A percentile compares a stretch with the other conserved stretches of the same genome.
These are phyloP conservation scores for Aldrovandia affinis DNA, from an alignment of 2,797 vertebrate genomes.

Conservation along the genomic window DNA sequence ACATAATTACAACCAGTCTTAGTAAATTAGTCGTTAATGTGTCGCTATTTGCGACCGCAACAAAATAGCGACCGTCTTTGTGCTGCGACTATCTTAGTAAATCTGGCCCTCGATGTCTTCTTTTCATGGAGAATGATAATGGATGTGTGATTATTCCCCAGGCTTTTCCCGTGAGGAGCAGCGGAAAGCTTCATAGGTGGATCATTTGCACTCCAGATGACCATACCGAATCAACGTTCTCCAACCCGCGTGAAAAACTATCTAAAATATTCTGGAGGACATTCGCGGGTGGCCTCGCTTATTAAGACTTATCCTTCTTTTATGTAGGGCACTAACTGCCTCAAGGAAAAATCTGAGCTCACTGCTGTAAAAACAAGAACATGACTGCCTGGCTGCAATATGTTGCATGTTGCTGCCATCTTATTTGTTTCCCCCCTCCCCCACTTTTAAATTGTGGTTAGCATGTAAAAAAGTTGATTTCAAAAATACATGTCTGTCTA, in stretches of 20 bases:
- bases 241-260: slow-evolving; percentile 51
- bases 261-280: slow-evolving; percentile 41
- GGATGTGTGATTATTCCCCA: slow-evolving; percentile 62
- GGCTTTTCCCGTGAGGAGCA: slow-evolving; percentile 60
- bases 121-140: slow-evolving; percentile 67
- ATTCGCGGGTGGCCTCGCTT: slow-evolving; percentile 46
- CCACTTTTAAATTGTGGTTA: not conserved
- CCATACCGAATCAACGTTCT: slow-evolving; percentile 64
- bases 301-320: slow-evolving; percentile 70
- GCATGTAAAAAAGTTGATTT: too few relatives aligned
- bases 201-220: slow-evolving; percentile 55
- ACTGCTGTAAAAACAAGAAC: slow-evolving; percentile 63
- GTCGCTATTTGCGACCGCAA: too few relatives aligned
- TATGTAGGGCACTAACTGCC: slow-evolving; percentile 75
- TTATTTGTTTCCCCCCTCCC: slow-evolving; percentile 34
- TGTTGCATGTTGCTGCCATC: slow-evolving; percentile 36
- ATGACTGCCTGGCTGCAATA: slow-evolving; percentile 40
- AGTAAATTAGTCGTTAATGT: too few relatives aligned
- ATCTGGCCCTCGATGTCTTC: too few relatives aligned
- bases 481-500: not conserved
- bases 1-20: too few relatives aligned
- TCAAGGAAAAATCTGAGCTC: slow-evolving; percentile 70
- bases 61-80: too few relatives aligned
- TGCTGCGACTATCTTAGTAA: too few relatives aligned
- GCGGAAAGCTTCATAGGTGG: slow-evolving; percentile 61